Evolutionary conservation across 2,888 invertebrate genomes (phyloP).

Genomic region (Conchocele bisecta): DNA sequence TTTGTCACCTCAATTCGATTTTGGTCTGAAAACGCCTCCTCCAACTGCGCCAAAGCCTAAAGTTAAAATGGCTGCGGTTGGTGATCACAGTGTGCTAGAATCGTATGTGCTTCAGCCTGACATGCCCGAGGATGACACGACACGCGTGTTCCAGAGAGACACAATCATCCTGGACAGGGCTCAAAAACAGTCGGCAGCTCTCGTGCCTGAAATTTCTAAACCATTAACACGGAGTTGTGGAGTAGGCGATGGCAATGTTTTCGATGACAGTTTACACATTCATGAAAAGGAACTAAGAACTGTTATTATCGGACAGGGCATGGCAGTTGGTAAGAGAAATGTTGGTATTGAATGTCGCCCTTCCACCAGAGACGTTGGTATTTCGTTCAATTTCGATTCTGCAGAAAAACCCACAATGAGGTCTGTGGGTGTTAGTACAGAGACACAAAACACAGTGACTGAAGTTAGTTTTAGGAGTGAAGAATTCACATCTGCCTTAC

Average conservation of each 20-base stretch:
- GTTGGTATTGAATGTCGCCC: slow-evolving; percentile 77
- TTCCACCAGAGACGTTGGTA: slow-evolving; percentile 80
- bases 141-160: slow-evolving; percentile 58
- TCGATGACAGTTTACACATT: slow-evolving; percentile 77
- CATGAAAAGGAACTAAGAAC: slow-evolving; percentile 82
- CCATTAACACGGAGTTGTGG: slow-evolving; percentile 85
- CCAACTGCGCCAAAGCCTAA: slow-evolving; percentile 63
- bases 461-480: slow-evolving; percentile 75
- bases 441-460: slow-evolving; percentile 67
- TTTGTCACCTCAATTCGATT: slow-evolving; percentile 43
- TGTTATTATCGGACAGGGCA: slow-evolving; percentile 77
- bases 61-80: slow-evolving; percentile 71
- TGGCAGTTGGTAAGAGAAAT: slow-evolving; percentile 71
- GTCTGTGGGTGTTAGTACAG: slow-evolving; percentile 79
- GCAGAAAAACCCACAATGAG: slow-evolving; percentile 75
- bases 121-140: slow-evolving; percentile 67
- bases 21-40: slow-evolving; percentile 60
- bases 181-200: slow-evolving; percentile 53
- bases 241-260: slow-evolving; percentile 85
- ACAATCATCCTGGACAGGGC: slow-evolving; percentile 63
- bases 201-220: slow-evolving; percentile 56
- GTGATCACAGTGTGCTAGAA: slow-evolving; percentile 76
- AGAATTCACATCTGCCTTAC: slow-evolving; percentile 72
- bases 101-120: slow-evolving; percentile 75
- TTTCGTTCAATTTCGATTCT: slow-evolving; percentile 75